Conservation (phyloP, 1,140 invertebrate genomes). For the Zaprionus davidi region DNA sequence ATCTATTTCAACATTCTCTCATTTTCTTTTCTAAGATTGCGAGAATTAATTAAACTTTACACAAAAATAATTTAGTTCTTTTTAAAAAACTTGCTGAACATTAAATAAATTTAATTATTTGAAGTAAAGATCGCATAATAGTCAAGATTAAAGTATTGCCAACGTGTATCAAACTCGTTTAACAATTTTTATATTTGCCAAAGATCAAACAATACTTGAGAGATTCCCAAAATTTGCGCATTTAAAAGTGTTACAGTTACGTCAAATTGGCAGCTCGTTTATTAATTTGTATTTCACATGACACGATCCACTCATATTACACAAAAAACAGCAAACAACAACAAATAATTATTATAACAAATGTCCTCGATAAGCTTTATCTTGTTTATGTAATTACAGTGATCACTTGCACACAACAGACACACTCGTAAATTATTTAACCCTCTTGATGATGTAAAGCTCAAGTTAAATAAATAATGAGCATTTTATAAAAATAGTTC, state of each 20-base stretch:
- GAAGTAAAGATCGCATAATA: neutral
- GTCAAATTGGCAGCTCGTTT: neutral
- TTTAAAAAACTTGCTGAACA: too few relatives aligned
- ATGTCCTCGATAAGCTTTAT: constrained; percentile 1
- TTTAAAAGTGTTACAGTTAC: neutral
- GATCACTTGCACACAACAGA: neutral
- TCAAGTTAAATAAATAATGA: neutral
- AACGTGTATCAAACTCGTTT: too few relatives aligned
- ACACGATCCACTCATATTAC: neutral
- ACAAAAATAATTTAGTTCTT: too few relatives aligned
- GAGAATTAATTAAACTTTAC: too few relatives aligned
- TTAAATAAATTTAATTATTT: too few relatives aligned
- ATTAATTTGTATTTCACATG: constrained; percentile 1
- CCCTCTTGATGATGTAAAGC: neutral
- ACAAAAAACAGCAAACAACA: neutral
- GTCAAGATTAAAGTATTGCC: neutral
- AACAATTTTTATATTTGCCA: too few relatives aligned
- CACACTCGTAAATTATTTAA: neutral
- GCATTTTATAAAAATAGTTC: neutral
- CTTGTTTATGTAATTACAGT: constrained; percentile 5
- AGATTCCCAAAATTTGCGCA: neutral
- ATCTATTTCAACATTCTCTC: too few relatives aligned
- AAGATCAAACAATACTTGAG: too few relatives aligned
- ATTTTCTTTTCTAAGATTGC: too few relatives aligned
- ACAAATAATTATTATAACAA: neutral